phyloP scores from a whole-genome alignment of 2,888 invertebrate genomes.

The Anoplius nigerrimus region DNA sequence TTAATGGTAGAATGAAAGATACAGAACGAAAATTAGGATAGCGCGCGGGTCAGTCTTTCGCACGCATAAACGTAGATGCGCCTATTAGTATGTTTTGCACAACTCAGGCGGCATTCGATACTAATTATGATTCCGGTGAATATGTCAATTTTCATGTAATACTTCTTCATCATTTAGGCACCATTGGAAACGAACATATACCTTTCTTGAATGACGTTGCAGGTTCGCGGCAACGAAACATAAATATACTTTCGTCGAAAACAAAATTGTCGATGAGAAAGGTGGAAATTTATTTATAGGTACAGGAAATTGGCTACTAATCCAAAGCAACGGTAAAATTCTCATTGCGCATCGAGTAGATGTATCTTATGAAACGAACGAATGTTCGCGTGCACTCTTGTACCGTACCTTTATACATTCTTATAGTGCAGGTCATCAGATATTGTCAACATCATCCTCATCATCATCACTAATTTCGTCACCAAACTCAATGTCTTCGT shows the following conservation, averaged over 20 bases:
- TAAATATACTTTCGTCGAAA: slow-evolving; percentile 49
- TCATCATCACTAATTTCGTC: slow-evolving; percentile 95
- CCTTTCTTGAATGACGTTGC: background rate
- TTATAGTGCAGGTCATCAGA: slow-evolving; percentile 61
- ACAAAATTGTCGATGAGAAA: slow-evolving; percentile 55
- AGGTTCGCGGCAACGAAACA: slow-evolving; percentile 6
- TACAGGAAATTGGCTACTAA: slow-evolving; percentile 62
- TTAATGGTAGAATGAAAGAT: background rate
- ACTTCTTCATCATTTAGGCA: background rate
- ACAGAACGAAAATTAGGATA: background rate
- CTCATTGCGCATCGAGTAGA: slow-evolving; percentile 38
- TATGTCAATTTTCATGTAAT: slow-evolving; percentile 1
- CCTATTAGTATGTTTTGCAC: no score
- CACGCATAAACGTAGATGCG: no score
- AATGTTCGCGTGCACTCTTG: slow-evolving; percentile 42
- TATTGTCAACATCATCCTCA: slow-evolving; percentile 81
- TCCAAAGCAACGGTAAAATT: slow-evolving; percentile 51
- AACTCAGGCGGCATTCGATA: no score
- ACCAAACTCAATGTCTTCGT: slow-evolving; percentile 97
- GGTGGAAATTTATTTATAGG: slow-evolving; percentile 66
- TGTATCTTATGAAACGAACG: slow-evolving; percentile 51
- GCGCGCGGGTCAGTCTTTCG: no score
- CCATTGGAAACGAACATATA: background rate
- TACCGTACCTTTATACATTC: slow-evolving; percentile 46
- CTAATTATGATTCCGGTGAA: background rate